A percentile compares a stretch with the other conserved stretches of the same genome.
Evolutionary conservation across 2,888 invertebrate species (phyloP).

Genomic region (Thecocarcelia acutangulata): DNA sequence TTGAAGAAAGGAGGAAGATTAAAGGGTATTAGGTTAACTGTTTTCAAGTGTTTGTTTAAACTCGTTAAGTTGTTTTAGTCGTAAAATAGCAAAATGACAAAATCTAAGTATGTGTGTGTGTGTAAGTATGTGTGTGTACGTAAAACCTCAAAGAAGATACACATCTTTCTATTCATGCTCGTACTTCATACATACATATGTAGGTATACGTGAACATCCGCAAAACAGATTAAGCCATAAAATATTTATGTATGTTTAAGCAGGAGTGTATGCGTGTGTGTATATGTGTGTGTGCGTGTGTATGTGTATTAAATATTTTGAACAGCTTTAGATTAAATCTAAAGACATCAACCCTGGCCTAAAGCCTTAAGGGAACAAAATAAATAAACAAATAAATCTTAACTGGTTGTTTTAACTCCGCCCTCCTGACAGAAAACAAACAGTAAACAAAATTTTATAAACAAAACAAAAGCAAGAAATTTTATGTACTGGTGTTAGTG

Average conservation of each 20-base stretch:
- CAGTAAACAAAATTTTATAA: not conserved
- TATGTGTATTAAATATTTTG: constrained; percentile 26
- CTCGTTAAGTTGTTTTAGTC: constrained; percentile 60
- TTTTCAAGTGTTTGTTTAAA: constrained; percentile 65
- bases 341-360: constrained; percentile 43
- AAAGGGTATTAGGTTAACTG: constrained; percentile 60
- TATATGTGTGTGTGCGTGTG: not conserved
- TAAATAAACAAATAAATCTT: constrained; percentile 35
- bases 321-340: constrained; percentile 48
- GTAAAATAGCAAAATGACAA: constrained; percentile 28
- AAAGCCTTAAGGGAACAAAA: constrained; percentile 53
- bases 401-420: constrained; percentile 15
- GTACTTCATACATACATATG: not conserved
- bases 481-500: constrained; percentile 3
- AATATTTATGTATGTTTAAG: constrained; percentile 29
- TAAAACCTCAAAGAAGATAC: not conserved
- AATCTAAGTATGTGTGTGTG: too few species aligned
- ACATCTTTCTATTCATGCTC: not conserved
- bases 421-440: not conserved
- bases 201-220: not conserved
- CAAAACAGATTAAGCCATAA: constrained; percentile 42
- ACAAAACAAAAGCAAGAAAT: constrained; percentile 21
- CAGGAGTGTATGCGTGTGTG: not conserved
- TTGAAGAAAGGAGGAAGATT: constrained; percentile 33
- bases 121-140: not conserved